Conservation (phyloP, 2,113 vertebrate genomes). For the Nymphicus hollandicus region DNA sequence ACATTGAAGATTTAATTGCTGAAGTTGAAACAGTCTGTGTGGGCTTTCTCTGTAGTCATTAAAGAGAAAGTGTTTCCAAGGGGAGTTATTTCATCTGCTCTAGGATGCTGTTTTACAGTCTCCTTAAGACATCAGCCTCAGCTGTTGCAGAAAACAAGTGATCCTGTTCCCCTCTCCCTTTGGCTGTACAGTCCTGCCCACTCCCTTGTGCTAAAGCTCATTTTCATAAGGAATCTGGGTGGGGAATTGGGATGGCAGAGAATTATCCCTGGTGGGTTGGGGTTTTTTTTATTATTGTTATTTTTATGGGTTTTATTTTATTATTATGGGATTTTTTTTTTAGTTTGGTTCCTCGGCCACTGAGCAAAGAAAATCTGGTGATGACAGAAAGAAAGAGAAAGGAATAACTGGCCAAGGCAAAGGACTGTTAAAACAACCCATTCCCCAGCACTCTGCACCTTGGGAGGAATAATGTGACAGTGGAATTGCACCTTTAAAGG, state of each 20-base stretch:
- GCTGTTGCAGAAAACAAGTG: not conserved
- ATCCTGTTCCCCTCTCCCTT: not conserved
- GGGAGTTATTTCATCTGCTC: not conserved
- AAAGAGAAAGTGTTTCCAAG: not conserved
- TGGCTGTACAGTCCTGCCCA: not conserved
- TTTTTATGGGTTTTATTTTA: not conserved
- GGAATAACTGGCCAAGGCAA: not conserved
- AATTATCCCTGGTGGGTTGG: not conserved
- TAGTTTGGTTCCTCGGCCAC: not conserved
- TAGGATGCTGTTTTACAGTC: not conserved
- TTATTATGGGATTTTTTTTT: not conserved
- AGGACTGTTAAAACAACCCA: not conserved
- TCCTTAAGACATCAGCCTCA: not conserved
- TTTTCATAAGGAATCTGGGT: not conserved
- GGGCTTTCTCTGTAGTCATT: not conserved
- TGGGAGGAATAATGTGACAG: not conserved
- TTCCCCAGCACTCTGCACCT: not conserved
- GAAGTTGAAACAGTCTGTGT: not conserved
- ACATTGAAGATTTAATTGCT: not conserved
- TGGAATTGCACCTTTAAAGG: not conserved
- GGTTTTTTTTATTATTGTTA: not conserved
- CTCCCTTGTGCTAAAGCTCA: not conserved
- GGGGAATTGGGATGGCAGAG: not conserved
- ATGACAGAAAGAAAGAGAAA: not conserved
- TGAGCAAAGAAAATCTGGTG: not conserved